Conservation (phyloP, 2,797 vertebrate species). For the Caiman crocodilus region DNA sequence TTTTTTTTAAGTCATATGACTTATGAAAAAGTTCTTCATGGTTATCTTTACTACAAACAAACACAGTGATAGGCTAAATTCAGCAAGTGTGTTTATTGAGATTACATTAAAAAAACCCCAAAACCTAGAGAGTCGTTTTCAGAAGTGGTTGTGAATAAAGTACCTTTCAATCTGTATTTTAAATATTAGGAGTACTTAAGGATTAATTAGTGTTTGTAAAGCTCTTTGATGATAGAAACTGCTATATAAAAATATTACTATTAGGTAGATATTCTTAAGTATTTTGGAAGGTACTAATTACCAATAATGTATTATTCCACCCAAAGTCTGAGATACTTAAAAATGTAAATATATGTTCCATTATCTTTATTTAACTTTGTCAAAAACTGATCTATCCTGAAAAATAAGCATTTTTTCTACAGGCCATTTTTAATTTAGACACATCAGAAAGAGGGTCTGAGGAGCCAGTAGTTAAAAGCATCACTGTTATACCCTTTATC, state of each 20-base stretch:
- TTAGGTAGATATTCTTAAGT: neutral
- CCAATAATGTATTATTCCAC: neutral
- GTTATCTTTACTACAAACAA: no score
- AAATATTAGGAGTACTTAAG: neutral
- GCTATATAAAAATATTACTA: neutral
- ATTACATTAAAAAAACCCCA: no score
- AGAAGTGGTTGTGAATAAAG: neutral
- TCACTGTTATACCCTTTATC: neutral
- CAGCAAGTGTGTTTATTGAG: no score
- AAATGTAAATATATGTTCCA: neutral
- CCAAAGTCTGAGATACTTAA: conserved; percentile 23
- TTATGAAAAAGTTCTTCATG: neutral
- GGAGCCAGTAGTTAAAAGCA: neutral
- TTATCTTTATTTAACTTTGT: neutral
- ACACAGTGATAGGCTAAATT: no score
- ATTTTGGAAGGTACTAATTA: neutral
- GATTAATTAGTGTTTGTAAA: conserved; percentile 21
- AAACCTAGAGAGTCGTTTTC: neutral
- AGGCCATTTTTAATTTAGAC: neutral
- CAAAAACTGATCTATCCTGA: neutral
- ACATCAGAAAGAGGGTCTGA: neutral
- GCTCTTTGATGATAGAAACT: neutral
- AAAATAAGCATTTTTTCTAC: neutral
- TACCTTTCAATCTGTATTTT: neutral
- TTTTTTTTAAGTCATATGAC: neutral